Base-by-base conservation (phyloP, 2,797 vertebrate species). In the Hephaestus fuliginosus region DNA sequence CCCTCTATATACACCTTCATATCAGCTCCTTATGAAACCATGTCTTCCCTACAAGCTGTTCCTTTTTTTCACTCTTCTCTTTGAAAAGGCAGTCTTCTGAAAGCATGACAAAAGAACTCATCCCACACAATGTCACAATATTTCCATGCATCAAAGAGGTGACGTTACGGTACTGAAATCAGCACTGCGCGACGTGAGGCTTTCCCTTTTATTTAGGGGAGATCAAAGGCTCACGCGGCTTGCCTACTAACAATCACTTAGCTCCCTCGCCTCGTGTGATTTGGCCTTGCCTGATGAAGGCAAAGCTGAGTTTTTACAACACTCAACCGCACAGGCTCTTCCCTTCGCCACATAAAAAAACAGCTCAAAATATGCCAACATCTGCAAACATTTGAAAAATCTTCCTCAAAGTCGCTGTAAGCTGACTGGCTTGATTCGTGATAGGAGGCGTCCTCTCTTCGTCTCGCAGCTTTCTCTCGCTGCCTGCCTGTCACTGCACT, bases 311-410 rank as follows among this genome's bases (percentile, higher is more conserved):
- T 94, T 94, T 94, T 93, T 93, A 93, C 91, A 93, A 86, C 92
- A 65, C 82, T 86, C 82, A 89, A 91, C 93, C 94, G 51, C 93
- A 91, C 86, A 86, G 88, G 75, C 91, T 95, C 92, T 85, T 91
- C 93, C 87, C 91, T 85, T 83, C 75, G 70, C 95, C 92, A 93
- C 93, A 95, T 93, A 91, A 93, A 94, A 33, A 94, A 93, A 94
- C 90, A 87, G 81, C 86, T 94, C 85, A 87, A 94, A 95, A 95
- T 92, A 92, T 92, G 94, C 92, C 92, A 93, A 95, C 95, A 96
- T 95, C 95, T 96, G 95, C 94, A 94, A 95, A 94, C 95, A 95
- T 96, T 95, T 95, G 94, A 94, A 92, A 94, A 94, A 94, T 94
- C 92, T 91, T 94, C 90, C 89, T 93, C 92, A 92, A 90, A 93